phyloP scores from a whole-genome alignment of 1,140 invertebrate genomes.

The Magallana ariakensis region DNA sequence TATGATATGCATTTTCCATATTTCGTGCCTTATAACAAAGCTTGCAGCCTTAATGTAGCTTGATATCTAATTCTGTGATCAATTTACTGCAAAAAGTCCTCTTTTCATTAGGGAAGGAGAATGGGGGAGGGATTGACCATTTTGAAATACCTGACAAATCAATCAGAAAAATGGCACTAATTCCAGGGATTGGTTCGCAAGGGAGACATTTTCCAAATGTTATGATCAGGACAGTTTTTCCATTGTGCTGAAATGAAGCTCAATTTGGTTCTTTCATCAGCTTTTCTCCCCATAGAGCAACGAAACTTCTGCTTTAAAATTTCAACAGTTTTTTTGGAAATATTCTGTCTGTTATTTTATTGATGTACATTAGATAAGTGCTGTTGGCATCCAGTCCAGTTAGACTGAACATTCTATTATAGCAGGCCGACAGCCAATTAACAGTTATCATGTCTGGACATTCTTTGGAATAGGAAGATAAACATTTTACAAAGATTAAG shows the following conservation, averaged over 20 bases:
- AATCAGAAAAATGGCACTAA: background rate
- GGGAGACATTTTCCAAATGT: constrained; percentile 6
- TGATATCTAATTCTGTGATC: constrained; percentile 5
- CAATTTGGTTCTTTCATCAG: no score
- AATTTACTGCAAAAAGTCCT: constrained; percentile 9
- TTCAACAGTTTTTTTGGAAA: no score
- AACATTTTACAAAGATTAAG: constrained; percentile 21
- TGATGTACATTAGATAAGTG: no score
- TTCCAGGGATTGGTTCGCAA: background rate
- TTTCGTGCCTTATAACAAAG: background rate
- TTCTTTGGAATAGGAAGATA: constrained; percentile 3
- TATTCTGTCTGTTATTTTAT: no score
- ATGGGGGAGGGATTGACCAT: constrained; percentile 1
- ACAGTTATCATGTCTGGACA: constrained; percentile 16
- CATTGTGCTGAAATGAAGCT: background rate
- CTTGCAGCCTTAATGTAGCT: background rate
- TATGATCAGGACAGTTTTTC: background rate
- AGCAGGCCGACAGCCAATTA: constrained; percentile 5
- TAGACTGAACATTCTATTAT: no score
- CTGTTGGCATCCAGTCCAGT: no score
- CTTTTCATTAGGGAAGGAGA: background rate
- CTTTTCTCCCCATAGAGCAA: no score
- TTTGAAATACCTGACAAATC: constrained; percentile 17
- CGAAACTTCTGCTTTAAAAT: no score
- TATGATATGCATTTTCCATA: constrained; percentile 16